Base-by-base conservation (phyloP, 2,113 vertebrate species). In the Verasper variegatus region DNA sequence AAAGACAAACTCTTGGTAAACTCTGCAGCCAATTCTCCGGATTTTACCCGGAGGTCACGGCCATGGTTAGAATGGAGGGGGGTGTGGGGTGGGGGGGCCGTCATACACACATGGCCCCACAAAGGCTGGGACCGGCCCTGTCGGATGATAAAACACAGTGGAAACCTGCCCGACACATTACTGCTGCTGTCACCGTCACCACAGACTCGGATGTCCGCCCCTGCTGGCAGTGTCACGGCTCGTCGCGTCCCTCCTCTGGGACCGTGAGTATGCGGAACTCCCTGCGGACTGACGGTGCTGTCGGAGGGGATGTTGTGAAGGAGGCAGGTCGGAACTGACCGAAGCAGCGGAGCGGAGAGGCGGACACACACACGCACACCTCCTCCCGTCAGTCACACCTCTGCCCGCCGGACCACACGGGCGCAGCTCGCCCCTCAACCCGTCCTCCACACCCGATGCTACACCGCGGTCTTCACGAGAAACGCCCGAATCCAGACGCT, bases 221-320 rank as follows among this genome's bases (percentile, higher is more conserved):
- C 52, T 2, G 26, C 5, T 4, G 31, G 21, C 8, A 37, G 23
- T 54, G 10, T 11, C n/a, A 21, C 52, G 26, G 17, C 24, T 21
- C 2, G 58, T 67, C 11, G 73, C 81, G 78, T 76, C 64, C 76
- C 3, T 45, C 3, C 56, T 49, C 35, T 7, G 31, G 57, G n/a
- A 27, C 49, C 72, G 37, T 71, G 55, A 72, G 85, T 88, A 92
- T 91, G 92, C 93, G 93, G 93, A 94, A 94, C 88, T 92, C 81
- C 55, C 68, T 72, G 78, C 72, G 68, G 84, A 62, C 72, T 20
- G 61, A 63, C 11, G 83, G 51, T 71, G 87, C 21, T 76, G 88
- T 66, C 45, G 83, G 87, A 31, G 84, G 83, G 71, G 86, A 89
- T 83, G 91, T 87, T 89, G 82, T 88, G 83, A 91, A 82, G 88